These are phyloP conservation scores for Anser brachyrhynchus DNA, from an alignment of 2,113 vertebrate genomes.

Conservation along the genomic window DNA sequence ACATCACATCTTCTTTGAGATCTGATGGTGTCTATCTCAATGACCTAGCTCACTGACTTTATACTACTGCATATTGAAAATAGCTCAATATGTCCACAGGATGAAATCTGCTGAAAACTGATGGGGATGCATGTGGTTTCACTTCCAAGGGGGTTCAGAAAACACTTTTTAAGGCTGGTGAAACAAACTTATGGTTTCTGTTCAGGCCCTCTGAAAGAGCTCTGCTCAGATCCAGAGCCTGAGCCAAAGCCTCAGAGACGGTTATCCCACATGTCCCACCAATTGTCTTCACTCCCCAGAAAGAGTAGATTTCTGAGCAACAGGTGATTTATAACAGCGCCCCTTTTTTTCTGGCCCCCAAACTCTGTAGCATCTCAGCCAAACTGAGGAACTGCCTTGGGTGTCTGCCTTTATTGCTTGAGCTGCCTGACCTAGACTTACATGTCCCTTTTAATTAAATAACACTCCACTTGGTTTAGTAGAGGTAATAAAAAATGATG, in stretches of 20 bases:
- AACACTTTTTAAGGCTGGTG: background rate
- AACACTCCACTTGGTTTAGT: constrained; percentile 19
- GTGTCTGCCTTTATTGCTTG: background rate
- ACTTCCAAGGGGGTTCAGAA: background rate
- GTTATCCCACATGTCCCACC: background rate
- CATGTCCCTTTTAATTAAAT: constrained; percentile 21
- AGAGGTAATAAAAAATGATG: constrained; percentile 19
- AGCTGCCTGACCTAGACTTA: background rate
- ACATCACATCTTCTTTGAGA: background rate
- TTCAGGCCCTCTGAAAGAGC: background rate
- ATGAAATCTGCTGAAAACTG: background rate
- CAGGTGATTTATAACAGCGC: background rate
- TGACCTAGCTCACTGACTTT: background rate
- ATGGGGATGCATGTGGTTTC: background rate
- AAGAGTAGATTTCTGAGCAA: background rate
- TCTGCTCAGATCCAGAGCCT: background rate
- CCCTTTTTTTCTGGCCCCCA: background rate
- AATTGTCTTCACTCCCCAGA: background rate
- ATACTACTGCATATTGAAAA: background rate
- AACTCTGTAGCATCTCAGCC: background rate
- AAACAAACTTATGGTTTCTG: background rate
- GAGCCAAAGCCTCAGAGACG: background rate
- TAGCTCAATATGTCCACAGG: background rate
- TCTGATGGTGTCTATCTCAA: background rate
- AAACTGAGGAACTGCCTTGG: background rate